phyloP scores from a whole-genome alignment of 2,888 invertebrate genomes.

The Clunio marinus region DNA sequence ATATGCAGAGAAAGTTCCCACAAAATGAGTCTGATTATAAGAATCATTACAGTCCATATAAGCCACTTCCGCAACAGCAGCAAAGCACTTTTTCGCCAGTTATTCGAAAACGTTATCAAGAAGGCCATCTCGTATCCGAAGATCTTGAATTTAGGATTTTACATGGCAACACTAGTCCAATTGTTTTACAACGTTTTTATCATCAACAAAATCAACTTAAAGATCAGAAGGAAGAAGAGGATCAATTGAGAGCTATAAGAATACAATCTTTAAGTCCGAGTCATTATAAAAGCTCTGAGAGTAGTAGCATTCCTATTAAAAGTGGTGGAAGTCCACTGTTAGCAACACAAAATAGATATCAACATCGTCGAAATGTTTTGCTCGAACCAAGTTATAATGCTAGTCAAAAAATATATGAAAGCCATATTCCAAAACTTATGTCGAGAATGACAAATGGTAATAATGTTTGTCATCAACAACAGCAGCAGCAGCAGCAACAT shows the following conservation, averaged over 20 bases:
- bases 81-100: slow-evolving; percentile 41
- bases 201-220: slow-evolving; percentile 72
- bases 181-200: slow-evolving; percentile 71
- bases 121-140: slow-evolving; percentile 40
- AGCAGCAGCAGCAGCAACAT: not conserved
- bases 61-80: slow-evolving; percentile 36
- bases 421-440: slow-evolving; percentile 2
- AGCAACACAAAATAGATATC: not conserved
- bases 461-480: not conserved
- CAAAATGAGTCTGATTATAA: not conserved
- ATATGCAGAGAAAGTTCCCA: slow-evolving; percentile 17
- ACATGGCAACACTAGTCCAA: slow-evolving; percentile 71
- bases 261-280: not conserved
- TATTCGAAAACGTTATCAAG: slow-evolving; percentile 40
- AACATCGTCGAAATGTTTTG: not conserved
- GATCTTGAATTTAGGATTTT: slow-evolving; percentile 44
- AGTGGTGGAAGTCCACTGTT: not conserved
- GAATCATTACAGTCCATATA: slow-evolving; percentile 25
- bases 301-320: slow-evolving; percentile 16
- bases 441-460: slow-evolving; percentile 17
- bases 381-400: slow-evolving; percentile 20
- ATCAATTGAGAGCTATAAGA: slow-evolving; percentile 7
- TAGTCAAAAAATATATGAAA: slow-evolving; percentile 25
- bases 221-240: slow-evolving; percentile 55
- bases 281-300: slow-evolving; percentile 17